Base-by-base conservation (phyloP, 2,888 invertebrate species). In the Seira sanloemensis region DNA sequence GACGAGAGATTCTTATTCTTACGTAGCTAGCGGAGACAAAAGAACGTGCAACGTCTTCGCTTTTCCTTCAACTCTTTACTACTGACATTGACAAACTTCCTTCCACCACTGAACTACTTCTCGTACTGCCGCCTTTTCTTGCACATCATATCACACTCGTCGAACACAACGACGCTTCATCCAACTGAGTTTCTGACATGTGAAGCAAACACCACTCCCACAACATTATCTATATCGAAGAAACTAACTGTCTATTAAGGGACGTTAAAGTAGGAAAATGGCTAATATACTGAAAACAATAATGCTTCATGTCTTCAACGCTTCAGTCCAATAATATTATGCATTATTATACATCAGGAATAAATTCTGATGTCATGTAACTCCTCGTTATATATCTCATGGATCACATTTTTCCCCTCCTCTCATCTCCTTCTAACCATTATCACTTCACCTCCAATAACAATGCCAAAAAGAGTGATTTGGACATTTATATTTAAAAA, bases 181-280 rank as follows among this genome's bases (percentile, higher is more conserved):
- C 62, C 62, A 62, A n/a, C 62, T 62, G 19, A 62, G 2, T 62
- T 62, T 62, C 21, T 62, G 62, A 62, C 62, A 62, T 21, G n/a
- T 67, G 67, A 69, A 62, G 24, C 67, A 69, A 84, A 66, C 76
- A 80, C 84, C 84, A 84, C 84, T 84, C 84, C 84, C 79, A 84
- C 82, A 24, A 78, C 84, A 74, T 75, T 71, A 79, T 67, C 79
- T 75, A 76, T 71, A 76, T 84, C 78, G 58, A 37, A 74, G 74
- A 78, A 37, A 7, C 12, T 50, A 62, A 62, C 62, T 16, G 62
- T 62, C 84, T 58, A 84, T 78, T 84, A 79, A 66, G 68, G 74
- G 25, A 37, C 46, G 62, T 72, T 68, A 78, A 81, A 77, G 78
- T 83, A 71, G 21, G 54, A 71, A 54, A 50, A 50, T n/a, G n/a